Evolutionary conservation across 2,888 invertebrate genomes (phyloP), one percentile per base, ranked within the genome.

Genomic region (Hedya salicella): DNA sequence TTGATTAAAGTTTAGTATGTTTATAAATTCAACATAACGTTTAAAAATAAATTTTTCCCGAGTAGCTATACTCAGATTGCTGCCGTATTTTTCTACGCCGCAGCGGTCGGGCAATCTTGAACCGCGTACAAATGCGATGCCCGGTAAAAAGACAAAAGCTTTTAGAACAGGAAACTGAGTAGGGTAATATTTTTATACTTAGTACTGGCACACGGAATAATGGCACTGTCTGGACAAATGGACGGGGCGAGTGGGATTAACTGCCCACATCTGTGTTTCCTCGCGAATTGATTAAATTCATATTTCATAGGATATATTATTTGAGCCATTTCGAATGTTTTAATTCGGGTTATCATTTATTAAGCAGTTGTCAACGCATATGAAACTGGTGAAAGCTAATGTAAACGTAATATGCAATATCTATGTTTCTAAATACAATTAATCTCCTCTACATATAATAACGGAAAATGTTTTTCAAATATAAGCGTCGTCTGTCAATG

Each of bases 61-160:
- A 46, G 19, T 44, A 57, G 44, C 32, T 46, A 57, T 46, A 57
- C 17, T 39, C 17, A 30, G 40, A 56, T 46, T 46, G 48, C n/a
- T 11, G 13, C 17, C 30, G 44, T 46, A 44, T 44, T 56, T 54
- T 3, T 39, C 39, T n/a, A 36, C 14, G 17, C 39, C 40, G 25
- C 21, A 16, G 49, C 42, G 25, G 57, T 39, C 14, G 30, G 57
- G 42, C 46, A 48, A 65, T 65, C 39, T 60, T 52, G 52, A 42
- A 36, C 59, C 16, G 42, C 52, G 52, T 48, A 60, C 52, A 65
- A 65, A 65, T 65, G 65, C 46, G 46, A 48, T 49, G 46, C 42
- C 39, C 59, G 65, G 59, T 65, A 59, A 65, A 63, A 59, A 65
- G 52, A 60, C 59, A 65, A 65, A 65, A 39, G 59, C 50, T 59